A percentile compares a stretch with the other conserved stretches of the same genome.
Evolutionary conservation across 2,888 invertebrate genomes (phyloP).

Genomic region (Calameuta filiformis): DNA sequence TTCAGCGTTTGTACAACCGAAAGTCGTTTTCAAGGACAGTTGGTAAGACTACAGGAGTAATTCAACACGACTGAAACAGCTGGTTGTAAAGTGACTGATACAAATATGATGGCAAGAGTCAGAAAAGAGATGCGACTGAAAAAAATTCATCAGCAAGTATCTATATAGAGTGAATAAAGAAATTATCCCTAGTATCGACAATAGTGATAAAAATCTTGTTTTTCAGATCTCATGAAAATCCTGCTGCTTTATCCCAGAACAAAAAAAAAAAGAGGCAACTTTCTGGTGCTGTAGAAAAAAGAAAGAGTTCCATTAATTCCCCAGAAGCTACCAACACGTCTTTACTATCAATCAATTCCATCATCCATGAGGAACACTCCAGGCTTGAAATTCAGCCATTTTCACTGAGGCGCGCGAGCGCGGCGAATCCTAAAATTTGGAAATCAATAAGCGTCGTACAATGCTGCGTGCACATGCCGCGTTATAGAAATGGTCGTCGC

Average conservation of each 20-base stretch:
- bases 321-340: background rate
- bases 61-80: background rate
- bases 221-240: background rate
- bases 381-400: background rate
- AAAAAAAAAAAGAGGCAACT: background rate
- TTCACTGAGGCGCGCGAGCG: background rate
- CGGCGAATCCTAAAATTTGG: slow-evolving; percentile 54
- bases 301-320: background rate
- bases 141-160: background rate
- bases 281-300: background rate
- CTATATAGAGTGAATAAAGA: background rate
- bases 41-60: background rate
- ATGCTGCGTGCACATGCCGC: slow-evolving; percentile 45
- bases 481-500: slow-evolving; percentile 55
- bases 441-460: slow-evolving; percentile 60
- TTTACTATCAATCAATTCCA: background rate
- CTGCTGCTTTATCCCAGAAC: background rate
- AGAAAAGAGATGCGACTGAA: too few species aligned
- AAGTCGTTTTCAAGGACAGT: background rate
- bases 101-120: too few species aligned
- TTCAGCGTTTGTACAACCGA: background rate
- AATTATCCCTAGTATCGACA: background rate
- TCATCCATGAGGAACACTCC: background rate
- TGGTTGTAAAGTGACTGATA: background rate
- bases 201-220: background rate